phyloP scores from a whole-genome alignment of 2,888 invertebrate genomes.

The Athetis lepigone region DNA sequence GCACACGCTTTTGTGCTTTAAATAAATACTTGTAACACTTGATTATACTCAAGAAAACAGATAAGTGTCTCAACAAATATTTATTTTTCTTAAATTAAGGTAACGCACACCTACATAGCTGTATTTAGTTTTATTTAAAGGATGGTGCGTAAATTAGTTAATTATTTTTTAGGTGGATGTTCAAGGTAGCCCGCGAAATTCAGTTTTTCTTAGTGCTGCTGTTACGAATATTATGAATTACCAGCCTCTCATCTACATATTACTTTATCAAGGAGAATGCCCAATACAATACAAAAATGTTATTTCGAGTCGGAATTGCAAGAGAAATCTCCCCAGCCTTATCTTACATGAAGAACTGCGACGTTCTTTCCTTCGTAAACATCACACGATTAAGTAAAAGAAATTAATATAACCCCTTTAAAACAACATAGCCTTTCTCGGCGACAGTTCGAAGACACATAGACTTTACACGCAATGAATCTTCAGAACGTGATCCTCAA shows the following conservation, averaged over 20 bases:
- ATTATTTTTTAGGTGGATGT: too few relatives aligned
- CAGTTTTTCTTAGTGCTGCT: too few relatives aligned
- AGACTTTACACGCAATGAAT: slow-evolving; percentile 37
- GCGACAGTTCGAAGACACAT: slow-evolving; percentile 31
- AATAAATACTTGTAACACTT: not conserved
- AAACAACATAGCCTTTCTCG: slow-evolving; percentile 5
- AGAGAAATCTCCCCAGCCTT: not conserved
- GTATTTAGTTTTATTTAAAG: too few relatives aligned
- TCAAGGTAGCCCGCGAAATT: too few relatives aligned
- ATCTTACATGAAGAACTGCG: not conserved
- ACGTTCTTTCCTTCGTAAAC: not conserved
- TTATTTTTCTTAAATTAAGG: too few relatives aligned
- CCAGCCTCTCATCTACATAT: too few relatives aligned
- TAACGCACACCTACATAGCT: too few relatives aligned
- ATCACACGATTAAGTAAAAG: slow-evolving; percentile 10
- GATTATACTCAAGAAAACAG: too few relatives aligned
- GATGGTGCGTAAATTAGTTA: too few relatives aligned
- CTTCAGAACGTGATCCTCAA: slow-evolving; percentile 41
- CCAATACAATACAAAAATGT: not conserved
- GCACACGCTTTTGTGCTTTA: not conserved
- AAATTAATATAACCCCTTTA: slow-evolving; percentile 15
- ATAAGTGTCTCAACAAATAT: too few relatives aligned
- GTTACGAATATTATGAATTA: too few relatives aligned
- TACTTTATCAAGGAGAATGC: not conserved
- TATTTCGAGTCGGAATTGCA: not conserved